These are phyloP conservation scores for Vanessa cardui DNA, from an alignment of 2,888 invertebrate genomes.

Conservation along the genomic window DNA sequence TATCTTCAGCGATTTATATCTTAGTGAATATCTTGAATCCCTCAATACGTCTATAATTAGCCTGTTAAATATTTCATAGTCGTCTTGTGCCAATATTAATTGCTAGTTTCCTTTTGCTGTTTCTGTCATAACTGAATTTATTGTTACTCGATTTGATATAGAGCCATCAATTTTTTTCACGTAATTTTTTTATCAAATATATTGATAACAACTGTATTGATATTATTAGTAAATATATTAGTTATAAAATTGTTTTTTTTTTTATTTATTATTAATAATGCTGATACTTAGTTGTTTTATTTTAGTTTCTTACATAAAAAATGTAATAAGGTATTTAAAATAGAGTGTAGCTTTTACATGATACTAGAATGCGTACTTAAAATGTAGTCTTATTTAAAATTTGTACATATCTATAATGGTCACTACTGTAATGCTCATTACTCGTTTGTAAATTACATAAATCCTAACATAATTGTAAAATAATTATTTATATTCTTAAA, in stretches of 20 bases:
- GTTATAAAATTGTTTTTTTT: neutral
- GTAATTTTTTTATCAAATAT: neutral
- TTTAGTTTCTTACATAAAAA: neutral
- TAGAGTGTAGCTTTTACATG: conserved; percentile 65
- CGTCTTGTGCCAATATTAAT: conserved; percentile 69
- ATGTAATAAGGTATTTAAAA: conserved; percentile 3
- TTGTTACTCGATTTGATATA: neutral
- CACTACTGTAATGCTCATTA: conserved; percentile 71
- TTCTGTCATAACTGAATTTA: conserved; percentile 23
- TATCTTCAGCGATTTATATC: conserved; percentile 9
- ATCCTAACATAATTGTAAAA: conserved; percentile 64
- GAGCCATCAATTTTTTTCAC: neutral
- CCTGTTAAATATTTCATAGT: conserved; percentile 46
- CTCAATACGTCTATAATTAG: conserved; percentile 34
- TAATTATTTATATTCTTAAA: conserved; percentile 76
- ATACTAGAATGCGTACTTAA: conserved; percentile 47
- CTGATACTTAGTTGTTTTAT: neutral
- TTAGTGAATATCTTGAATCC: conserved; percentile 15
- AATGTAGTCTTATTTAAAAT: conserved; percentile 46
- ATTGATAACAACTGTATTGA: no score
- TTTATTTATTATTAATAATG: neutral
- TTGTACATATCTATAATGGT: conserved; percentile 76
- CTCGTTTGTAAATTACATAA: conserved; percentile 65
- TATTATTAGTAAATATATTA: neutral
- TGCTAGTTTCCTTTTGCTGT: conserved; percentile 27